Percentiles rank a stretch among this genome's conserved stretches.
Evolutionary conservation across 2,797 vertebrate genomes (phyloP).

Genomic region (Macrochelys suwanniensis): DNA sequence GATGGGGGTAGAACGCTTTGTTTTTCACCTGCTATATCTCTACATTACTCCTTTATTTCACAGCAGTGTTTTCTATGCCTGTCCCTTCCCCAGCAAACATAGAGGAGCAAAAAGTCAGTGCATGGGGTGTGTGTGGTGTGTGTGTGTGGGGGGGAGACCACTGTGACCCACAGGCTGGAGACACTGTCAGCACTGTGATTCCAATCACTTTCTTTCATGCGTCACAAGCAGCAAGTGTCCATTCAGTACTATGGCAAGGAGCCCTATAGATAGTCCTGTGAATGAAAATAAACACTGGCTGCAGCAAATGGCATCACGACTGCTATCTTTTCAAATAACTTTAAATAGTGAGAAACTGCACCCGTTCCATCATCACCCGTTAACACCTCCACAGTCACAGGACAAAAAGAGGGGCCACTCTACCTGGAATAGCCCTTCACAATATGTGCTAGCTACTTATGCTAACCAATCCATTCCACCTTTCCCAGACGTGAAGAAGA

Average conservation of each 20-base stretch:
- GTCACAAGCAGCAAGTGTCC: not conserved
- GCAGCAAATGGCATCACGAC: not conserved
- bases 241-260: not conserved
- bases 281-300: not conserved
- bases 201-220: not conserved
- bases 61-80: not conserved
- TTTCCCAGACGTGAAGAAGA: too few species aligned
- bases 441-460: too few species aligned
- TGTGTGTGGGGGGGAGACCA: not conserved
- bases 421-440: too few species aligned
- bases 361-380: not conserved
- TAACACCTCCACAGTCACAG: too few species aligned
- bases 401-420: too few species aligned
- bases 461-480: too few species aligned
- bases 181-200: not conserved
- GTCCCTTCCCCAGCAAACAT: not conserved
- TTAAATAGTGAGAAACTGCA: not conserved
- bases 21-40: not conserved
- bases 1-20: not conserved
- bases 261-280: not conserved
- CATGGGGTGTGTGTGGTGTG: not conserved
- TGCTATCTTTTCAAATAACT: not conserved
- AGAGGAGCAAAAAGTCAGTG: not conserved
- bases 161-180: not conserved
- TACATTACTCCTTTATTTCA: not conserved